Percentiles rank a stretch among this genome's conserved stretches.
These are phyloP conservation scores for Mythimna loreyi DNA, from an alignment of 2,888 invertebrate species.

Conservation along the genomic window DNA sequence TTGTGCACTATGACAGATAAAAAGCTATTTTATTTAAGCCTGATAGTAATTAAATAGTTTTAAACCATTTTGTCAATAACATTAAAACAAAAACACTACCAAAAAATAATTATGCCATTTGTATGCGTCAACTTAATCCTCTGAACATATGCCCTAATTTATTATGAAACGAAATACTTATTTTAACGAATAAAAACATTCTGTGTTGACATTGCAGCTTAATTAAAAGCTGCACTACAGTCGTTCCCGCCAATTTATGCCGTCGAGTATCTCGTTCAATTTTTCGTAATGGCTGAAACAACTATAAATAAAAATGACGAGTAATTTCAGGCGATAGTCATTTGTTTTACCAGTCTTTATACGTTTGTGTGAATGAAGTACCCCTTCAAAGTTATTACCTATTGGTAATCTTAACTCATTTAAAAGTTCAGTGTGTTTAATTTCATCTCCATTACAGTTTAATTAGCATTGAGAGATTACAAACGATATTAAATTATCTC, in stretches of 20 bases:
- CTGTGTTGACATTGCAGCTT: slow-evolving; percentile 36
- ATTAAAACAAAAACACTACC: background rate
- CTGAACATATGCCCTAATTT: background rate
- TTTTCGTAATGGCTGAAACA: slow-evolving; percentile 43
- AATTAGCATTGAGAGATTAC: slow-evolving; percentile 40
- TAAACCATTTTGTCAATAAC: background rate
- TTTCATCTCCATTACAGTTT: no score
- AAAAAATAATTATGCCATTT: background rate
- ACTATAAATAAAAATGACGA: slow-evolving; percentile 44
- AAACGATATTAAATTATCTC: slow-evolving; percentile 49
- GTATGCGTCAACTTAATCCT: background rate
- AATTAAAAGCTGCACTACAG: slow-evolving; percentile 40
- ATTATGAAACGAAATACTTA: slow-evolving; percentile 12
- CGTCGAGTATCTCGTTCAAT: slow-evolving; percentile 23
- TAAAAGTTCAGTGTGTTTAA: slow-evolving; percentile 21
- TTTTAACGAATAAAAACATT: slow-evolving; percentile 17
- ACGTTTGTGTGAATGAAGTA: slow-evolving; percentile 4
- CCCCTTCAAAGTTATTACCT: slow-evolving; percentile 5
- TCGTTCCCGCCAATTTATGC: slow-evolving; percentile 46
- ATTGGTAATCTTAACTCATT: background rate
- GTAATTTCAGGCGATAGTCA: slow-evolving; percentile 15
- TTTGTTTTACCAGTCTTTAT: slow-evolving; percentile 14
- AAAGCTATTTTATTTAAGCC: background rate
- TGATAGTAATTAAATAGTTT: background rate
- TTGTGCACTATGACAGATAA: background rate